These are phyloP conservation scores for Bergia sp. DNA, from an alignment of 92 coral and sea anemone genomes.

Conservation along the genomic window DNA sequence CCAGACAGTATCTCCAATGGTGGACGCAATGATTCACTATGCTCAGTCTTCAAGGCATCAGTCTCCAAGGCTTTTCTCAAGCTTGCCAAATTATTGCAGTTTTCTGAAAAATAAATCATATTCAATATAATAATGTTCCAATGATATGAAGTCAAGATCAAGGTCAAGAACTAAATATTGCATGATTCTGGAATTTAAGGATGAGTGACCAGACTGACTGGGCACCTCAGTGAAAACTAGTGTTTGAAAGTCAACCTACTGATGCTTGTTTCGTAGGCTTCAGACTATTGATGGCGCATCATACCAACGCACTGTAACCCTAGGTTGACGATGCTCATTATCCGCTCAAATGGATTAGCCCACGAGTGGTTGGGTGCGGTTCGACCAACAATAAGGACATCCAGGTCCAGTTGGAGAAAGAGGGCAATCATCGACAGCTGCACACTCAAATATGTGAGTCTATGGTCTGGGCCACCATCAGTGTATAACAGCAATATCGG, in stretches of 20 bases:
- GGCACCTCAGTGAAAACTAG: neutral
- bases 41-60: neutral
- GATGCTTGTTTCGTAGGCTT: neutral
- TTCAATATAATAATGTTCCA: too few species aligned
- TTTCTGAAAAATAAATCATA: neutral
- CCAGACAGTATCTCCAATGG: neutral
- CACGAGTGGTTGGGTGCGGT: conserved; percentile 52
- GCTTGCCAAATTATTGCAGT: conserved; percentile 8
- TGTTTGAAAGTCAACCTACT: conserved; percentile 10
- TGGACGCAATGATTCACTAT: neutral
- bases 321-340: conserved; percentile 57
- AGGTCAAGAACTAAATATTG: too few species aligned
- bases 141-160: too few species aligned
- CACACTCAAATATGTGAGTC: conserved; percentile 29
- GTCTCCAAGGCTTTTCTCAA: neutral
- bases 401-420: conserved; percentile 45
- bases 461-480: conserved; percentile 53
- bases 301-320: conserved; percentile 55
- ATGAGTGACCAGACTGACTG: too few species aligned
- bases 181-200: too few species aligned
- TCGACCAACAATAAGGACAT: conserved; percentile 46
- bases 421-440: conserved; percentile 54
- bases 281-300: conserved; percentile 38
- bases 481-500: conserved; percentile 12
- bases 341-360: conserved; percentile 55